Percentiles rank a stretch among this genome's conserved stretches.
phyloP scores from a whole-genome alignment of 2,888 invertebrate genomes.

The Microctonus brassicae region DNA sequence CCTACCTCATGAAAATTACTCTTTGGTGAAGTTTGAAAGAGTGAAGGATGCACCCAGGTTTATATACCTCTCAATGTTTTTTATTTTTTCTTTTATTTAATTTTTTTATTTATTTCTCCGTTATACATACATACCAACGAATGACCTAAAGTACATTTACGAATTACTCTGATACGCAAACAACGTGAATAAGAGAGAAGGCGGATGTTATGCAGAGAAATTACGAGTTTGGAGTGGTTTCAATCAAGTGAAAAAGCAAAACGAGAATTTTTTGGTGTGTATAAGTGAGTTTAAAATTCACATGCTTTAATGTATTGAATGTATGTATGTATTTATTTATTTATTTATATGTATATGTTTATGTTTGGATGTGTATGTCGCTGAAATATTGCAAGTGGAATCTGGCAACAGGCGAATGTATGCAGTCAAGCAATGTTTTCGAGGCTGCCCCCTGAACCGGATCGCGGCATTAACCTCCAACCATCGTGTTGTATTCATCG shows the following conservation, averaged over 20 bases:
- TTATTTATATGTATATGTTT: conserved; percentile 5
- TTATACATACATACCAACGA: conserved; percentile 10
- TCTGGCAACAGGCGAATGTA: conserved; percentile 36
- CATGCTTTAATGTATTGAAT: not conserved
- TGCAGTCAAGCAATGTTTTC: conserved; percentile 54
- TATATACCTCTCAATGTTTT: no score
- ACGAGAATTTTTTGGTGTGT: conserved; percentile 15
- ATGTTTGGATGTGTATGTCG: conserved; percentile 12
- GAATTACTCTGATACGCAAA: conserved; percentile 23
- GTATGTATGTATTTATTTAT: conserved; percentile 3
- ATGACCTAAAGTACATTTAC: conserved; percentile 33
- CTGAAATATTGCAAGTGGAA: conserved; percentile 36
- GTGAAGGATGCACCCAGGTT: conserved; percentile 48
- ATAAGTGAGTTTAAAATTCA: conserved; percentile 17
- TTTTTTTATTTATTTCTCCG: not conserved
- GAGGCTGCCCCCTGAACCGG: conserved; percentile 66
- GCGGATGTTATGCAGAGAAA: not conserved
- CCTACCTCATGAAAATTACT: not conserved
- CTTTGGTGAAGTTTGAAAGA: conserved; percentile 17
- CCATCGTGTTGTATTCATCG: conserved; percentile 49
- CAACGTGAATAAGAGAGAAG: not conserved
- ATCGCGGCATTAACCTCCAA: conserved; percentile 65
- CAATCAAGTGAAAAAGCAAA: conserved; percentile 7
- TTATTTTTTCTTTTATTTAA: conserved; percentile 35
- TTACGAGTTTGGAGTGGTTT: conserved; percentile 25